Conservation (phyloP, 30 jellyfish, hydroid and myxozoan genomes). For the Aurelia sp. region DNA sequence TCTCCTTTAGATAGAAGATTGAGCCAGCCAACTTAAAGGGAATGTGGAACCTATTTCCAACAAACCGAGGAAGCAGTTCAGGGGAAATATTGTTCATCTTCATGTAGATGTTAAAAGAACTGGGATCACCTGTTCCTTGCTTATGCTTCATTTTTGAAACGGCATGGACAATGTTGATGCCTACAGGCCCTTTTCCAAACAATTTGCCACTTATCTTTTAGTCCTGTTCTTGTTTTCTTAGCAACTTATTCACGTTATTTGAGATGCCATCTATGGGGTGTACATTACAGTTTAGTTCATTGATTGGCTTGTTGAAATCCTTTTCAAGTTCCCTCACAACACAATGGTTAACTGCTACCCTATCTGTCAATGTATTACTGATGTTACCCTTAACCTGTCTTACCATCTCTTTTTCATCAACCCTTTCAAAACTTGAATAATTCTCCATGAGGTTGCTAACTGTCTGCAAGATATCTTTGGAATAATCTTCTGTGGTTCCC, state of each 20-base stretch:
- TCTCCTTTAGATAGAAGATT: no score
- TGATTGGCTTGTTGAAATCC: no score
- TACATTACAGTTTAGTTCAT: no score
- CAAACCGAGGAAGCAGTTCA: conserved; percentile 5
- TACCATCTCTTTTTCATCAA: background rate
- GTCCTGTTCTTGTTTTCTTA: background rate
- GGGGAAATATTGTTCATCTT: conserved; percentile 5
- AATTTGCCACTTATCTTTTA: no score
- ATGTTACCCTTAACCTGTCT: conserved; percentile 1
- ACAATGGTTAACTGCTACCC: conserved; percentile 38
- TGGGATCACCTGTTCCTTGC: no score
- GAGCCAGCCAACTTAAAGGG: no score
- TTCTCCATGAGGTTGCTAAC: conserved; percentile 9
- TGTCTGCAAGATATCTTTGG: conserved; percentile 13
- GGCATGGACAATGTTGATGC: no score
- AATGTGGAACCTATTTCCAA: background rate
- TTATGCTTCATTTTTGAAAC: no score
- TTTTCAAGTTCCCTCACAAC: no score
- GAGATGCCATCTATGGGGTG: no score
- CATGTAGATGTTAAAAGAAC: background rate
- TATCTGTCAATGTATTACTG: conserved; percentile 33
- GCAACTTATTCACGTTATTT: background rate
- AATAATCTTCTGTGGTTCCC: conserved; percentile 20
- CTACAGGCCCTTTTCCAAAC: no score
- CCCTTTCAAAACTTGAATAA: background rate